phyloP scores from a whole-genome alignment of 1,140 invertebrate genomes.

The Drosophila rhopaloa region DNA sequence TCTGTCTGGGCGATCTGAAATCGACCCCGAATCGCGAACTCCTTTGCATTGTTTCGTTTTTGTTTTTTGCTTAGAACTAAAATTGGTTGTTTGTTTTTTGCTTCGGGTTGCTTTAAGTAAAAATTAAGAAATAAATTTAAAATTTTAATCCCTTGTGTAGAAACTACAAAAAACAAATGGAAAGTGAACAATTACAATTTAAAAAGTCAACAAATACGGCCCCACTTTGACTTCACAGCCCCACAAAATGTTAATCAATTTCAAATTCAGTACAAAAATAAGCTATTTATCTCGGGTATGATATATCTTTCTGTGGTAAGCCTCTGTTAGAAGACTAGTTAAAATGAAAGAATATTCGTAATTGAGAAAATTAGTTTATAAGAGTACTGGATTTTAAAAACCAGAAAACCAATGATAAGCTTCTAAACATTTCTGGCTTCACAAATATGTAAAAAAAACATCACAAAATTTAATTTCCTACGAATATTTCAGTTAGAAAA shows the following conservation, averaged over 20 bases:
- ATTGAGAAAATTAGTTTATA: too few relatives aligned
- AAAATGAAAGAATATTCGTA: not conserved
- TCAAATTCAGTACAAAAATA: not conserved
- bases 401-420: too few relatives aligned
- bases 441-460: too few relatives aligned
- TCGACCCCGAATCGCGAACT: slow-evolving; percentile 18
- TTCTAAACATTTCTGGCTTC: too few relatives aligned
- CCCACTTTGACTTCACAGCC: slow-evolving; percentile 14
- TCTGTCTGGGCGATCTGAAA: slow-evolving; percentile 23
- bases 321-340: not conserved
- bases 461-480: too few relatives aligned
- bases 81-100: slow-evolving; percentile 28
- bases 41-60: slow-evolving; percentile 46
- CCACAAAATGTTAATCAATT: slow-evolving; percentile 1
- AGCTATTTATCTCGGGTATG: not conserved
- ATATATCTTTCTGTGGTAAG: too few relatives aligned
- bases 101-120: slow-evolving; percentile 51
- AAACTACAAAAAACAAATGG: slow-evolving; percentile 52
- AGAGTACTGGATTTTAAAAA: too few relatives aligned
- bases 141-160: slow-evolving; percentile 80
- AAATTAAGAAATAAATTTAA: slow-evolving; percentile 62
- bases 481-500: too few relatives aligned
- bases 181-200: slow-evolving; percentile 35
- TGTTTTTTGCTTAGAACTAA: slow-evolving; percentile 36
- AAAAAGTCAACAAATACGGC: slow-evolving; percentile 25